Conservation (phyloP, 2,888 invertebrate species). For the Sipha maydis region DNA sequence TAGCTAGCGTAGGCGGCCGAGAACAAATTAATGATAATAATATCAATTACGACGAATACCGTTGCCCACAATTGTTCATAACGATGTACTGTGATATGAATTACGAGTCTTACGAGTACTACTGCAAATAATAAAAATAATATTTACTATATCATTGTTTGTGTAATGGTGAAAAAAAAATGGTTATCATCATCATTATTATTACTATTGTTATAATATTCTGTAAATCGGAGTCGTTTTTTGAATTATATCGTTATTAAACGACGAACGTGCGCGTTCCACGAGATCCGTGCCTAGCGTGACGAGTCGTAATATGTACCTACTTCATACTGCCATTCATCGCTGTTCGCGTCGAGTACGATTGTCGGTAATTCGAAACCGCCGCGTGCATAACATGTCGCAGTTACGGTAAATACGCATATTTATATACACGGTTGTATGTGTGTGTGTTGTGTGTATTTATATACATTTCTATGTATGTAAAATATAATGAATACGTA, state of each 20-base stretch:
- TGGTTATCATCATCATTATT: not conserved
- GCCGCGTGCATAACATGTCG: not conserved
- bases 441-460: not conserved
- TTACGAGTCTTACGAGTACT: too few species aligned
- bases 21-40: not conserved
- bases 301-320: conserved; percentile 16
- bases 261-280: not conserved
- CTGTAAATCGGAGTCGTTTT: not conserved
- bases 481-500: not conserved
- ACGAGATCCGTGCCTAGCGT: conserved; percentile 46
- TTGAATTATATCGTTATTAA: conserved; percentile 37
- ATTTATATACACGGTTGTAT: not conserved
- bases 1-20: not conserved
- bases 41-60: not conserved
- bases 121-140: too few species aligned
- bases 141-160: not conserved
- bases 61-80: too few species aligned
- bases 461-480: too few species aligned
- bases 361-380: conserved; percentile 47
- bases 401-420: not conserved
- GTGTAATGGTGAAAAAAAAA: not conserved
- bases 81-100: not conserved
- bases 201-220: not conserved
- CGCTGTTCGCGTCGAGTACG: conserved; percentile 42
- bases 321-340: not conserved